These are phyloP conservation scores for Nezara viridula DNA, from an alignment of 2,888 invertebrate species.

Conservation along the genomic window DNA sequence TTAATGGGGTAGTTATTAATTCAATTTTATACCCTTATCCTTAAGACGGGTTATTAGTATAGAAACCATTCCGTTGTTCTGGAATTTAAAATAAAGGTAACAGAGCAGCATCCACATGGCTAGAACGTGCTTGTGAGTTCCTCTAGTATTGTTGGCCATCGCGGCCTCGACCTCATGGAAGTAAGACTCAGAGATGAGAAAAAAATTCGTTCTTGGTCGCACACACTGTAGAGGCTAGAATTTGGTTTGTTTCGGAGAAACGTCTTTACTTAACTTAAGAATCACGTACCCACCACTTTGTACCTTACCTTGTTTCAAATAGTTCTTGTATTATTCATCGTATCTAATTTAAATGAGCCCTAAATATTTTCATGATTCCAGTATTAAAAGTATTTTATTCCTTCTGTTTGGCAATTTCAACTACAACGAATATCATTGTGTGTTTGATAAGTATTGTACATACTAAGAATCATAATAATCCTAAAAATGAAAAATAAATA, in stretches of 20 bases:
- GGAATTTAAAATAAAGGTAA: no score
- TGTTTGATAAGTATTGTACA: background rate
- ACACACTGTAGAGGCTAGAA: background rate
- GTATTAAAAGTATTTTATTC: background rate
- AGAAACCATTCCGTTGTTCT: no score
- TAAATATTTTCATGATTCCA: background rate
- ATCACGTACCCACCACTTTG: background rate
- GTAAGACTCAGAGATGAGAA: background rate
- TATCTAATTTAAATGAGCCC: background rate
- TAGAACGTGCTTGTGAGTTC: no score
- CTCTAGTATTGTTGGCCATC: background rate
- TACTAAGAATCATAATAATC: background rate
- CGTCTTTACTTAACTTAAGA: background rate
- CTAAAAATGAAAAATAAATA: no score
- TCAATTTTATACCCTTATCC: no score
- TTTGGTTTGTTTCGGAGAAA: background rate
- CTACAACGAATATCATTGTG: no score
- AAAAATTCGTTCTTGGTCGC: background rate
- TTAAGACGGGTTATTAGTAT: no score
- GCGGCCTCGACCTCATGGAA: background rate
- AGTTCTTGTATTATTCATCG: background rate
- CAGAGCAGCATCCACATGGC: no score
- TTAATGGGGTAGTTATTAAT: no score
- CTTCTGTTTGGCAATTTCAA: no score
- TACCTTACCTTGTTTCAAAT: background rate